Evolutionary conservation across 2,113 vertebrate species (phyloP).

Genomic region (Aspidoscelis tigris): DNA sequence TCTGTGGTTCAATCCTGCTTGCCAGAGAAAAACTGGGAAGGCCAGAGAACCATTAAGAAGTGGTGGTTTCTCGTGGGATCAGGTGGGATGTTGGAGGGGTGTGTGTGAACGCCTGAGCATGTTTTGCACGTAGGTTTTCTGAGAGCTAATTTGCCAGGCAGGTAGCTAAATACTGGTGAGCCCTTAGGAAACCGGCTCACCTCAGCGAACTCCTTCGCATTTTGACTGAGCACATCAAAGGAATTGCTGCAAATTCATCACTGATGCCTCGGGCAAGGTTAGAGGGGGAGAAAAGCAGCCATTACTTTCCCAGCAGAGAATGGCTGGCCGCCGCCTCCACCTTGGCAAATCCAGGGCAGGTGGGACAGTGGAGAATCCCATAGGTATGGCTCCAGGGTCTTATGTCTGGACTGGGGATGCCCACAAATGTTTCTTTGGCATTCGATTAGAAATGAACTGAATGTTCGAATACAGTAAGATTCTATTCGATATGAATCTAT

Average conservation of each 20-base stretch:
- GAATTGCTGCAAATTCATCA: background rate
- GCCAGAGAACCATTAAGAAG: background rate
- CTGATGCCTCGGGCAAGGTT: conserved; percentile 10
- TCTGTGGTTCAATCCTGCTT: too few relatives aligned
- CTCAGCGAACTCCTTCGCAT: background rate
- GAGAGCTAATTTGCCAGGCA: background rate
- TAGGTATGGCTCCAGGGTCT: too few relatives aligned
- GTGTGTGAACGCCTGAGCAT: background rate
- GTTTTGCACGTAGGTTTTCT: background rate
- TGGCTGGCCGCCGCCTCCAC: background rate
- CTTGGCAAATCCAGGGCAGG: background rate
- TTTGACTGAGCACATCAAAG: background rate
- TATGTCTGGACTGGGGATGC: background rate
- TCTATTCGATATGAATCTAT: too few relatives aligned
- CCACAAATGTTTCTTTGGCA: too few relatives aligned
- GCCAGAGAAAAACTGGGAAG: background rate
- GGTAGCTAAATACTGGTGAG: background rate
- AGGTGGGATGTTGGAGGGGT: too few relatives aligned
- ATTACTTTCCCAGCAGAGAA: background rate
- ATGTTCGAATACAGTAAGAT: too few relatives aligned
- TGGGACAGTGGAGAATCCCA: background rate
- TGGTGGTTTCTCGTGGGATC: too few relatives aligned
- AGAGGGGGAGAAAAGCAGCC: background rate
- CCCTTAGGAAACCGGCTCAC: background rate
- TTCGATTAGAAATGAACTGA: too few relatives aligned